Evolutionary conservation across 2,113 vertebrate genomes (phyloP).

Genomic region (Girardinichthys multiradiatus): DNA sequence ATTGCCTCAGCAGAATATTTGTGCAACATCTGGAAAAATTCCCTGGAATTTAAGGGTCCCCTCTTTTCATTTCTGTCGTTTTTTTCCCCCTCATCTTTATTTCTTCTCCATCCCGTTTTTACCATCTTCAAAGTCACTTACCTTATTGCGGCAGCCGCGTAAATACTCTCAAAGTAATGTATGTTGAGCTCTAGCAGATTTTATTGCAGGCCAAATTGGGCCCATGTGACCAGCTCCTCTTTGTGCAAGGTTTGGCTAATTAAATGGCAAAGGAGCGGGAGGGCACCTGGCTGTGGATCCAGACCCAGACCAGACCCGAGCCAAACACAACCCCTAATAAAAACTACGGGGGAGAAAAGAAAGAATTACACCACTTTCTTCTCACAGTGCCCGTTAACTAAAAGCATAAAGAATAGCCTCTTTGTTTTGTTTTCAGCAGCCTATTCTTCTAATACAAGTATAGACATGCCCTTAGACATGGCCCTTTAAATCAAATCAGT

Average conservation of each 20-base stretch:
- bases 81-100: conserved; percentile 29
- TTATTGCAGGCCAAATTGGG: conserved; percentile 78
- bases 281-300: conserved; percentile 58
- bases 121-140: conserved; percentile 74
- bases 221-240: conserved; percentile 74
- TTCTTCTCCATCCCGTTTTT: conserved; percentile 49
- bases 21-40: conserved; percentile 83
- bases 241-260: conserved; percentile 69
- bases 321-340: conserved; percentile 60
- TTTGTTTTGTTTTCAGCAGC: conserved; percentile 38
- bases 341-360: conserved; percentile 20
- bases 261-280: conserved; percentile 68
- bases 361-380: conserved; percentile 22
- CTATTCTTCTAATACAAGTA: background rate
- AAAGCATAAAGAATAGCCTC: conserved; percentile 24
- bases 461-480: no score
- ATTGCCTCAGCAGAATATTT: conserved; percentile 80
- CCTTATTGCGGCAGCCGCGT: conserved; percentile 49
- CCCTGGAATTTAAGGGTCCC: conserved; percentile 80
- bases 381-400: conserved; percentile 35
- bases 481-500: no score
- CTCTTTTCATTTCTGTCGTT: conserved; percentile 68
- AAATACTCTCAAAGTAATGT: conserved; percentile 69
- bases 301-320: conserved; percentile 46
- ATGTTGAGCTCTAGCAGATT: conserved; percentile 64